Conservation (phyloP, 2,888 invertebrate genomes). For the Alloscopus bannaensis region DNA sequence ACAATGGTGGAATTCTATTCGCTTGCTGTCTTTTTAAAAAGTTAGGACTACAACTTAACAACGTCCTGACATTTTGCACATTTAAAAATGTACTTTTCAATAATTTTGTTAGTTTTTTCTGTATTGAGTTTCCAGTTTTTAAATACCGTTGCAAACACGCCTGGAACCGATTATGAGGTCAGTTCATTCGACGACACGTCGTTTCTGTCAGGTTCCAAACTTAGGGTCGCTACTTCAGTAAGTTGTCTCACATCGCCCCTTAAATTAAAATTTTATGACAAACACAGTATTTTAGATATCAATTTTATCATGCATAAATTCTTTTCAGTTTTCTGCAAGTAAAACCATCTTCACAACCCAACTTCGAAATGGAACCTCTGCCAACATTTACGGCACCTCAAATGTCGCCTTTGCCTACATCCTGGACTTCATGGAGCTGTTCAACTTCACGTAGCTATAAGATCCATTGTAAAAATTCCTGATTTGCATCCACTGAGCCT, state of each 20-base stretch:
- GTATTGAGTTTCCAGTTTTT: too few species aligned
- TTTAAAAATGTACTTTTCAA: too few species aligned
- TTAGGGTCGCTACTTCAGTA: background rate
- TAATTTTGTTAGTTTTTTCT: too few species aligned
- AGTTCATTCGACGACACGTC: too few species aligned
- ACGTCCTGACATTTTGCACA: too few species aligned
- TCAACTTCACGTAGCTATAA: slow-evolving; percentile 12
- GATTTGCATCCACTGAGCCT: background rate
- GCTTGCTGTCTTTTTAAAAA: too few species aligned
- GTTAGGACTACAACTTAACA: too few species aligned
- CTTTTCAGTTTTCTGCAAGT: slow-evolving; percentile 1
- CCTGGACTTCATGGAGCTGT: slow-evolving; percentile 31
- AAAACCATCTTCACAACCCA: slow-evolving; percentile 2
- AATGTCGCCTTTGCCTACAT: slow-evolving; percentile 29
- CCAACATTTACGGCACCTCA: slow-evolving; percentile 27
- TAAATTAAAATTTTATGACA: background rate
- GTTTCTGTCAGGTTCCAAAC: background rate
- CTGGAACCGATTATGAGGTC: too few species aligned
- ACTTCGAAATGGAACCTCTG: slow-evolving; percentile 15
- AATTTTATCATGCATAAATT: background rate
- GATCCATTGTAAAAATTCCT: background rate
- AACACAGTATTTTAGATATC: background rate
- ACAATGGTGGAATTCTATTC: too few species aligned
- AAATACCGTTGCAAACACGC: too few species aligned
- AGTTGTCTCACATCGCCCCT: background rate